Conservation (phyloP, 2,113 vertebrate species). For the Rallus limicola region DNA sequence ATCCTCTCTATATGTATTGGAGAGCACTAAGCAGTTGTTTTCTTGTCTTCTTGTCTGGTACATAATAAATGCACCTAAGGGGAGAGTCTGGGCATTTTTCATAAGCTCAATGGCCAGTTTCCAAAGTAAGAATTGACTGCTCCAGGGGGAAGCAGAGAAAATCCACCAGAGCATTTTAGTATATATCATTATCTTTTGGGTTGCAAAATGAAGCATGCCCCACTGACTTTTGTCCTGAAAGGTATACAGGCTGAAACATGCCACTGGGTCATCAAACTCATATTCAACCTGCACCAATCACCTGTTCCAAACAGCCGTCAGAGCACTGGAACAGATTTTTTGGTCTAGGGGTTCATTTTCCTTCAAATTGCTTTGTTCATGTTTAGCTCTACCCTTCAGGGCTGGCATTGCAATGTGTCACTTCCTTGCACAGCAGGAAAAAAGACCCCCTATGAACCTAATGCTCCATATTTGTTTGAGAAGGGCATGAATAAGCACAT, state of each 20-base stretch:
- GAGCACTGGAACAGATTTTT: background rate
- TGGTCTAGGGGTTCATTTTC: background rate
- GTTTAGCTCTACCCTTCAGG: background rate
- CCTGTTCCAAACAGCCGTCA: background rate
- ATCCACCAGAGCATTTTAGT: background rate
- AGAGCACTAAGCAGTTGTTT: background rate
- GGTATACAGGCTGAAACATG: background rate
- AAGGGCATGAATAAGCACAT: background rate
- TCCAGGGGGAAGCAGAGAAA: background rate
- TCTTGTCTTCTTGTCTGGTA: background rate
- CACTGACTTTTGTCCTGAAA: background rate
- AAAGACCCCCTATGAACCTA: background rate
- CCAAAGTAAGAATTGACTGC: background rate
- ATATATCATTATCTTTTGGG: background rate
- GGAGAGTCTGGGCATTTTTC: background rate
- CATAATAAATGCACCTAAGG: background rate
- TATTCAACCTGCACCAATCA: background rate
- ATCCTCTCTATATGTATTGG: background rate
- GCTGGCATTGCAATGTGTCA: background rate
- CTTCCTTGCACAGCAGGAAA: background rate
- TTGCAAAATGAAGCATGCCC: background rate
- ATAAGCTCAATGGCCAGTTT: background rate
- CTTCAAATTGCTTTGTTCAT: background rate
- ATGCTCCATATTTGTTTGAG: background rate
- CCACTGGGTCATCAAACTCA: background rate